Base-by-base conservation (phyloP, 2,797 vertebrate genomes). In the Microctenopoma steveboyesi region DNA sequence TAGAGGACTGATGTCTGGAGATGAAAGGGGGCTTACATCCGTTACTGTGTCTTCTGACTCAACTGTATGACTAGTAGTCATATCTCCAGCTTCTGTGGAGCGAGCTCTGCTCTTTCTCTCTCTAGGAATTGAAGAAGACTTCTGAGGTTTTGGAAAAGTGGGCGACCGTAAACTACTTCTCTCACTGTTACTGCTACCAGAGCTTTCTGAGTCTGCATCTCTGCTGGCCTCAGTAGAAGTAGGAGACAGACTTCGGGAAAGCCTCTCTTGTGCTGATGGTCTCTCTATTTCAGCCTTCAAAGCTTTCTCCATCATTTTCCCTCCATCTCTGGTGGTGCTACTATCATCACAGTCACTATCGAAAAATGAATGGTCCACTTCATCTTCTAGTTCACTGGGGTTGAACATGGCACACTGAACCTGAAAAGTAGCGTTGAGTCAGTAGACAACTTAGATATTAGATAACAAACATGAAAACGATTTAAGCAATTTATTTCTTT, bases 361-460 rank as follows among this genome's bases (percentile, higher is more conserved):
- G 67, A 98, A 99, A 89, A 99, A 99, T 3, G 97, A 94, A 79
- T 98, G 96, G 87, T 99, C 97, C 60, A 98, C 97, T 88, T 97
- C 97, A 51, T 91, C 95, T 42, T 97, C 95, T 15, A 95, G 62
- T 64, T 97, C 95, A 83, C 92, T 92, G 35, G 94, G 95, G 12
- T 1, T 93, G 76, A 95, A 93, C 97, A 98, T 98, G 81, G 35
- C 28, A 60, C 56, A 52, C 27, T 35, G 49, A 25, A 63, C 49
- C 76, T 86, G 74, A 15, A 30, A 46, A 15, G n/a, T 5, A 55
- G 22, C 22, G 14, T 35, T 1, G 8, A 47, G 6, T 64, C 1
- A 2, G 62, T 18, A 58, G 14, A 56, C n/a, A 2, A 49, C n/a
- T 18, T 33, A 63, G 18, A 43, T 13, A 4, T 16, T 40, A n/a